These are phyloP conservation scores for Clusia tigrina DNA, from an alignment of 2,888 invertebrate species.

Conservation along the genomic window DNA sequence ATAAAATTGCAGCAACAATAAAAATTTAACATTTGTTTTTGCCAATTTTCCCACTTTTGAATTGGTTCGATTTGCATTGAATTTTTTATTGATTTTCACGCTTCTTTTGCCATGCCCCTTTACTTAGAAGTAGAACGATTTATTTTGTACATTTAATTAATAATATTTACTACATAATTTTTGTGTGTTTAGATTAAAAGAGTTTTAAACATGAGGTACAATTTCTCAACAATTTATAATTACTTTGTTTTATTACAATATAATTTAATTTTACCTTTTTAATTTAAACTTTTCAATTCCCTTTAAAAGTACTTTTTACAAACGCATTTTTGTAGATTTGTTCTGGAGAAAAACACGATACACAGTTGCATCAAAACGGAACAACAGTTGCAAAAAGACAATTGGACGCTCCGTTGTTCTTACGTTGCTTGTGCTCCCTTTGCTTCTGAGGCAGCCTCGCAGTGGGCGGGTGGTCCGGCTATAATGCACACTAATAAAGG, in stretches of 20 bases:
- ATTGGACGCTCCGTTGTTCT: conserved; percentile 66
- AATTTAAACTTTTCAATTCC: neutral
- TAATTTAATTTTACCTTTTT: conserved; percentile 11
- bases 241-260: conserved; percentile 43
- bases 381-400: conserved; percentile 66
- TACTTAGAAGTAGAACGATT: conserved; percentile 26
- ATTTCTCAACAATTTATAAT: conserved; percentile 33
- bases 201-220: conserved; percentile 54
- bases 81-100: no score
- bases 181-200: conserved; percentile 32
- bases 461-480: no score
- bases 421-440: conserved; percentile 64
- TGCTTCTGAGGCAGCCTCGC: conserved; percentile 28
- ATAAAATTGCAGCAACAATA: conserved; percentile 23
- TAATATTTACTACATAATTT: conserved; percentile 38
- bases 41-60: conserved; percentile 5
- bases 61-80: conserved; percentile 26
- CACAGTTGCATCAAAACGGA: conserved; percentile 63
- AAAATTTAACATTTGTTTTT: conserved; percentile 18
- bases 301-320: conserved; percentile 19
- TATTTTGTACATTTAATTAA: conserved; percentile 29
- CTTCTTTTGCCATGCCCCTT: conserved; percentile 53
- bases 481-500: no score
- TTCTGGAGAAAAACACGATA: conserved; percentile 33
- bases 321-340: conserved; percentile 13